Conservation (phyloP, 2,797 vertebrate species). For the Anguilla marmorata region DNA sequence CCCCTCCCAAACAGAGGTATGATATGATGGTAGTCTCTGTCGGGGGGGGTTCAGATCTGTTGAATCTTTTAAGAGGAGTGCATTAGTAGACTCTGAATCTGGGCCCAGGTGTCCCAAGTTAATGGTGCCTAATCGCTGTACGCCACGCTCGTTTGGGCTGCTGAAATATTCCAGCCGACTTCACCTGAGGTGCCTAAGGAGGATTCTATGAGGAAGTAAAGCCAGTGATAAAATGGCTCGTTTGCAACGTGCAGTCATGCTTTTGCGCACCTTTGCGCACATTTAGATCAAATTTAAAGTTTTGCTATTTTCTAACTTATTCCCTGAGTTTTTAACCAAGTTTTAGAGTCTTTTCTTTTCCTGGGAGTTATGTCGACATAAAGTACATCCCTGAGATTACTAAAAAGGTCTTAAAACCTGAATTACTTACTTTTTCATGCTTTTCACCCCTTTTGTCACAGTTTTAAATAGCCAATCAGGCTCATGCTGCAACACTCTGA, state of each 20-base stretch:
- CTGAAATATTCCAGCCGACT: not conserved
- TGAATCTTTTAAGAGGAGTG: not conserved
- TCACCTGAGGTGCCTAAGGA: not conserved
- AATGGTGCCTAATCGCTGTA: slow-evolving; percentile 13
- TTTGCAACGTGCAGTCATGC: not conserved
- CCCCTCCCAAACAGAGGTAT: not conserved
- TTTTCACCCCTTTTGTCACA: not conserved
- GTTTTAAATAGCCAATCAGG: not conserved
- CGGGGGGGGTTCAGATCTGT: not conserved
- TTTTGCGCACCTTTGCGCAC: not conserved
- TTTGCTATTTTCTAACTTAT: not conserved
- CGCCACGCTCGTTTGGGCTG: not conserved
- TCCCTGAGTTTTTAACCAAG: not conserved
- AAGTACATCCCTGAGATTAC: not conserved
- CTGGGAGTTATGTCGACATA: not conserved
- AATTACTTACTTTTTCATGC: not conserved
- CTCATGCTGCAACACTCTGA: not conserved
- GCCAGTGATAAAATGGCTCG: not conserved
- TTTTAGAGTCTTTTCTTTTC: not conserved
- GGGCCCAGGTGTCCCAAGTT: slow-evolving; percentile 11
- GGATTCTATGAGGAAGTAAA: not conserved
- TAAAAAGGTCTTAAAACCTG: not conserved
- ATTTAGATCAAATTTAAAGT: not conserved
- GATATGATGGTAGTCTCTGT: not conserved
- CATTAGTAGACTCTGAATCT: not conserved